Evolutionary conservation across 2,888 invertebrate species (phyloP).

Genomic region (Cephus pulcher): DNA sequence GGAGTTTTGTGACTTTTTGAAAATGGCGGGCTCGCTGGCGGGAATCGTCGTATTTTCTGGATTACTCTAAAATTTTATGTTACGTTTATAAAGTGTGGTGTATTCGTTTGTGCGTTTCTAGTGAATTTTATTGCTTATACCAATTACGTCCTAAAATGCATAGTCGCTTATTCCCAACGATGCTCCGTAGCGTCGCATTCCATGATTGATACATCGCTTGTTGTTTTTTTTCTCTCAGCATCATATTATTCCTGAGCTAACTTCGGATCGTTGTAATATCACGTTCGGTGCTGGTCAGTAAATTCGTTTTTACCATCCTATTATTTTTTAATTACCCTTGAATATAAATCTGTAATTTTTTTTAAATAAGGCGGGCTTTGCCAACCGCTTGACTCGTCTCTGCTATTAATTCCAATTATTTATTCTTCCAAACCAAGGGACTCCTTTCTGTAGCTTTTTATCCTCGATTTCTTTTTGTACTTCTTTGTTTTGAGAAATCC

Average conservation of each 20-base stretch:
- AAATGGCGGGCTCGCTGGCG: constrained; percentile 38
- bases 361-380: background rate
- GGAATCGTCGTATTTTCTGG: background rate
- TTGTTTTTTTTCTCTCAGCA: background rate
- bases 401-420: background rate
- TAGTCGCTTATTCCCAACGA: background rate
- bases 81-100: background rate
- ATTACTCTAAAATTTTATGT: constrained; percentile 23
- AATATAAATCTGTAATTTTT: background rate
- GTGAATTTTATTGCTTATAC: background rate
- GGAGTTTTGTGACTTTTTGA: constrained; percentile 25
- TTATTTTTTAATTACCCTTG: background rate
- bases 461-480: constrained; percentile 10
- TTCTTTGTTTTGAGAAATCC: constrained; percentile 3
- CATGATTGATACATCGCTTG: background rate
- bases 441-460: background rate
- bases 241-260: background rate
- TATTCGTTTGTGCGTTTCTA: background rate
- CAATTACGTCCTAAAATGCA: background rate
- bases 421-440: background rate
- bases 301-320: background rate
- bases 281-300: background rate
- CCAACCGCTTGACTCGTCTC: background rate
- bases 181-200: background rate
- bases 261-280: background rate